Evolutionary conservation across 37 sponge, comb jelly and placozoan species (phyloP).

Genomic region (Theonella swinhoei): DNA sequence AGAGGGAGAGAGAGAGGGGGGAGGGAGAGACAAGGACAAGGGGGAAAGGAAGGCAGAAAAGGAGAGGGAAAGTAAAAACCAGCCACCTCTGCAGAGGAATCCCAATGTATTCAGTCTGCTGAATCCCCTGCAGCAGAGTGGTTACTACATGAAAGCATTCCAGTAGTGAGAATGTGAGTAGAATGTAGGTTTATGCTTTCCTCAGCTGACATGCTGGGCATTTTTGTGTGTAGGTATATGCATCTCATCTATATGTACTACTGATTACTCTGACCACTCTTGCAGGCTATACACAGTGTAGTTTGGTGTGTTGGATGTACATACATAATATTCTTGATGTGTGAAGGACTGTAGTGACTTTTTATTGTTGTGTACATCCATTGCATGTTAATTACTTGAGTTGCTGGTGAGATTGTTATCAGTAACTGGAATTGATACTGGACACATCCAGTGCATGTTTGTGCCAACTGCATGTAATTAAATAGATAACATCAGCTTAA

Average conservation of each 20-base stretch:
- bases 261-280: no score
- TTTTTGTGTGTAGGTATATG: constrained; percentile 38
- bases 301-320: no score
- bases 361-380: no score
- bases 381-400: no score
- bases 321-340: no score
- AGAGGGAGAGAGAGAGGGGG: not conserved
- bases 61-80: not conserved
- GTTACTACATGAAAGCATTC: not conserved
- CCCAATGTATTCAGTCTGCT: not conserved
- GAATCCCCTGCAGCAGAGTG: not conserved
- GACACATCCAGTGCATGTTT: no score
- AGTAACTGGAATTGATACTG: no score
- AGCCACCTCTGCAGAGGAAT: not conserved
- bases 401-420: no score
- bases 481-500: no score
- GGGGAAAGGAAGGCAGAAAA: not conserved
- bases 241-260: not conserved
- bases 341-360: no score
- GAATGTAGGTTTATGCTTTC: not conserved
- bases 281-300: no score
- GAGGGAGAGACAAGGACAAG: not conserved
- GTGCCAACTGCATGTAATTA: no score
- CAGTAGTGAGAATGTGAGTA: not conserved
- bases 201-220: constrained; percentile 10